phyloP scores from a whole-genome alignment of 2,888 invertebrate species.

The Orthosia incerta region DNA sequence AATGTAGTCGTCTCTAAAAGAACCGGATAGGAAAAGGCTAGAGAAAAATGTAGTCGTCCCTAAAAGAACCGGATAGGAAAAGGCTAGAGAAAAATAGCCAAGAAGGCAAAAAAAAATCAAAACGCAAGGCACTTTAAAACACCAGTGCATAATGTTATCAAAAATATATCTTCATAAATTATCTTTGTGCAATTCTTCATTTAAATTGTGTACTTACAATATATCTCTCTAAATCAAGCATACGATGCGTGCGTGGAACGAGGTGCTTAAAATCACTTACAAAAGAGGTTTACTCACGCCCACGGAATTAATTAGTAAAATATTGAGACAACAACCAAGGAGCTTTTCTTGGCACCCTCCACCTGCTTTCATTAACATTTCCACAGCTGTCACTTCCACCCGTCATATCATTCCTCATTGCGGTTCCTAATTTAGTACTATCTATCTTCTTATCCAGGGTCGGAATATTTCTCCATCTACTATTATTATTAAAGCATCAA shows the following conservation, averaged over 20 bases:
- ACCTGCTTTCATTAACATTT: conserved; percentile 47
- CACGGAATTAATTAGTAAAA: conserved; percentile 48
- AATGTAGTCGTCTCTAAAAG: background rate
- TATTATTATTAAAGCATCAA: background rate
- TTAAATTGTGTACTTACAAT: background rate
- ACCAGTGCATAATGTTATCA: background rate
- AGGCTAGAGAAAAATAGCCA: background rate
- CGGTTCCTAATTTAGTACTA: conserved; percentile 25
- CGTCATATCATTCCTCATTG: conserved; percentile 30
- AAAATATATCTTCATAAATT: background rate
- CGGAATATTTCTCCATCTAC: conserved; percentile 3
- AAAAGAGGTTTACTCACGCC: conserved; percentile 33
- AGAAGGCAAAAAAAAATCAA: background rate
- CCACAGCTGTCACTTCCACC: conserved; percentile 23
- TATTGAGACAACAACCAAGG: conserved; percentile 36
- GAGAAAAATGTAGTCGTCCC: too few relatives aligned
- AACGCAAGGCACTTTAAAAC: background rate
- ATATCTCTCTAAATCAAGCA: conserved; percentile 20
- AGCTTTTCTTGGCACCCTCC: conserved; percentile 36
- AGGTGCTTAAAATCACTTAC: conserved; percentile 39
- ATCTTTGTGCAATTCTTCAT: background rate
- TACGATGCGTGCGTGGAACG: conserved; percentile 12
- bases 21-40: background rate
- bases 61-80: background rate
- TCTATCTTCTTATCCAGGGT: conserved; percentile 32